These are phyloP conservation scores for Plectrocnemia conspersa DNA, from an alignment of 1,140 invertebrate genomes.

Conservation along the genomic window DNA sequence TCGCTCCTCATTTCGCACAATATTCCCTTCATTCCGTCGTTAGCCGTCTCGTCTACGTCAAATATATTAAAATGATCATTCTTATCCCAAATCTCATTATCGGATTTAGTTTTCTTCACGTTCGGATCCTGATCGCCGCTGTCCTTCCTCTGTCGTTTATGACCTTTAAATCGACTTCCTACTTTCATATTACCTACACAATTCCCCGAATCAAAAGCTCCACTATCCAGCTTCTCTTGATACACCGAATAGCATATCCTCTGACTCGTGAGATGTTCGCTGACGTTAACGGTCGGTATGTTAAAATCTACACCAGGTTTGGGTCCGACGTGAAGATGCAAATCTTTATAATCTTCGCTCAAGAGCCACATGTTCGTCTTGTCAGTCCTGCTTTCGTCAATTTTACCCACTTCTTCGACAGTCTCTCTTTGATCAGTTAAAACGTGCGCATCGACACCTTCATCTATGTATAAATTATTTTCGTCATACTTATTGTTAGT, in stretches of 20 bases:
- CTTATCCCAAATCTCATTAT: slow-evolving; percentile 35
- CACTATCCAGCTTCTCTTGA: slow-evolving; percentile 60
- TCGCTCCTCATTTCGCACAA: slow-evolving; percentile 38
- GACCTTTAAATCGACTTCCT: slow-evolving; percentile 38
- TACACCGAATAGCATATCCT: slow-evolving; percentile 70
- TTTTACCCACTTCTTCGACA: too few species aligned
- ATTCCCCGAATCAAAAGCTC: slow-evolving; percentile 33
- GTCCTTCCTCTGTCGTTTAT: slow-evolving; percentile 55
- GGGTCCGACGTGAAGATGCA: slow-evolving; percentile 44
- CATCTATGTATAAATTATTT: not conserved
- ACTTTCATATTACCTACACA: slow-evolving; percentile 23
- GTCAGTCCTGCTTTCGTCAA: not conserved
- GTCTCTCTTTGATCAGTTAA: too few species aligned
- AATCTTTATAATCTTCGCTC: slow-evolving; percentile 31
- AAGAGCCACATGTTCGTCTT: slow-evolving; percentile 13
- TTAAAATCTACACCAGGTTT: slow-evolving; percentile 56
- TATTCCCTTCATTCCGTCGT: slow-evolving; percentile 49
- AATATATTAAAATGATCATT: slow-evolving; percentile 38
- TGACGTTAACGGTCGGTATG: slow-evolving; percentile 65
- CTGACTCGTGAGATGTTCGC: slow-evolving; percentile 67
- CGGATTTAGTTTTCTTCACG: slow-evolving; percentile 43
- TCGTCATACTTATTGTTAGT: not conserved
- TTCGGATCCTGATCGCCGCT: slow-evolving; percentile 49
- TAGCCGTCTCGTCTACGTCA: slow-evolving; percentile 49
- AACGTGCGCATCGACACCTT: too few species aligned